Base-by-base conservation (phyloP, 2,888 invertebrate species). In the Mayetiola destructor region DNA sequence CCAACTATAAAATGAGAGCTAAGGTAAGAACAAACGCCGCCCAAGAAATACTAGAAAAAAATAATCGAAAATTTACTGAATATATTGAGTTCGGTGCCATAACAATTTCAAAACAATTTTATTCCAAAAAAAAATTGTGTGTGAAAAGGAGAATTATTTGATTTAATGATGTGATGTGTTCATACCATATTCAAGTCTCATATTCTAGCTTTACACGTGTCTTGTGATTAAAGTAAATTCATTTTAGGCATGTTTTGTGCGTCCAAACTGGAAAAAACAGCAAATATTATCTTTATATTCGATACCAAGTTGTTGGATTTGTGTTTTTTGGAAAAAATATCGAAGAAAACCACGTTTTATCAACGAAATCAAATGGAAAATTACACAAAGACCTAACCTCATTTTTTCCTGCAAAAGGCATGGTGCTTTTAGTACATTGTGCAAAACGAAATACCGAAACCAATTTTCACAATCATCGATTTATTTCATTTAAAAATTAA, bases 401-500 rank as follows among this genome's bases (percentile, higher is more conserved):
- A 52, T 16, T 29, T 29, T 52, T 30, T n/a, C 6, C 29, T 42
- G 27, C 3, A 52, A 53, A 18, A 30, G 30, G 30, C 30, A 32
- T 53, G 30, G 18, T 32, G 29, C 29, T 16, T 30, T 30, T 27
- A 3, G 29, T n/a, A n/a, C 27, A 27, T 48, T 27, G 8, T 48
- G 2, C 16, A n/a, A n/a, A n/a, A n/a, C n/a, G 32, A 32, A 32
- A 32, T 32, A 32, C 18, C 9, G n/a, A 30, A 18, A 21, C 16
- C 20, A 56, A 57, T 37, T 59, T 58, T 57, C 57, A 29, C 35
- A 59, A n/a, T n/a, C n/a, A n/a, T n/a, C n/a, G n/a, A n/a, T n/a
- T n/a, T n/a, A n/a, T 53, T 58, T 59, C 29, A 58, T 62, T 48
- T 27, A 32, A n/a, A n/a, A n/a, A n/a, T n/a, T n/a, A n/a, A n/a